Percentiles rank a stretch among this genome's conserved stretches.
Evolutionary conservation across 2,888 invertebrate species (phyloP).

Genomic region (Spodoptera exigua): DNA sequence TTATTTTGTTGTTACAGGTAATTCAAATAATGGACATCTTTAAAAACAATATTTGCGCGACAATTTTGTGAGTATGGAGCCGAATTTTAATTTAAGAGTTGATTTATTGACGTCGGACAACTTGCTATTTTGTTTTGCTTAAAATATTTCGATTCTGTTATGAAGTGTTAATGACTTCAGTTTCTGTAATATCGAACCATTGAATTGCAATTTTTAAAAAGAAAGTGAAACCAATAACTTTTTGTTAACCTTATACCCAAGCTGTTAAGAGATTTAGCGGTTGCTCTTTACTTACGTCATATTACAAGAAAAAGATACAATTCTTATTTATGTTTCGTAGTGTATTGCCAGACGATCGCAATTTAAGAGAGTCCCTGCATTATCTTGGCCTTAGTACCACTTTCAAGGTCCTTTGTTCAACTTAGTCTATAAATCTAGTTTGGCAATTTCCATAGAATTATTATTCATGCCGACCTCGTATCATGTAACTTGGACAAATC

Average conservation of each 20-base stretch:
- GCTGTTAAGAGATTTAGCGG: too few species aligned
- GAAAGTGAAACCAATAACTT: too few species aligned
- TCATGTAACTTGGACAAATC: slow-evolving; percentile 33
- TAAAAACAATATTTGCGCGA: not conserved
- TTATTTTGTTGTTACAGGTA: slow-evolving; percentile 65
- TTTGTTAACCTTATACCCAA: too few species aligned
- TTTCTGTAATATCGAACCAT: too few species aligned
- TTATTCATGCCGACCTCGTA: slow-evolving; percentile 42
- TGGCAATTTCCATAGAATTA: slow-evolving; percentile 50
- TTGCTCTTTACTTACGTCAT: too few species aligned
- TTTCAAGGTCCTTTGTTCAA: slow-evolving; percentile 35
- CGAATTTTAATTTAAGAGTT: not conserved
- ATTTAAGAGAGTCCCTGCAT: slow-evolving; percentile 39
- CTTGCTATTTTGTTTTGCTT: too few species aligned
- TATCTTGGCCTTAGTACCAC: slow-evolving; percentile 39
- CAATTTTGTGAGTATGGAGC: slow-evolving; percentile 24
- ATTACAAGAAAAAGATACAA: slow-evolving; percentile 52
- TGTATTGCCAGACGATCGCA: slow-evolving; percentile 45
- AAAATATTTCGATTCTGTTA: too few species aligned
- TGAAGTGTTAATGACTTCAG: too few species aligned
- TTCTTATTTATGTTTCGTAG: slow-evolving; percentile 58
- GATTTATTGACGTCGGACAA: too few species aligned
- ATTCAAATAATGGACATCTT: slow-evolving; percentile 28
- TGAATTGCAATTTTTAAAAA: too few species aligned
- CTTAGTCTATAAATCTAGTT: slow-evolving; percentile 49